Base-by-base conservation (phyloP, 2,113 vertebrate species). In the Blennius ocellaris region DNA sequence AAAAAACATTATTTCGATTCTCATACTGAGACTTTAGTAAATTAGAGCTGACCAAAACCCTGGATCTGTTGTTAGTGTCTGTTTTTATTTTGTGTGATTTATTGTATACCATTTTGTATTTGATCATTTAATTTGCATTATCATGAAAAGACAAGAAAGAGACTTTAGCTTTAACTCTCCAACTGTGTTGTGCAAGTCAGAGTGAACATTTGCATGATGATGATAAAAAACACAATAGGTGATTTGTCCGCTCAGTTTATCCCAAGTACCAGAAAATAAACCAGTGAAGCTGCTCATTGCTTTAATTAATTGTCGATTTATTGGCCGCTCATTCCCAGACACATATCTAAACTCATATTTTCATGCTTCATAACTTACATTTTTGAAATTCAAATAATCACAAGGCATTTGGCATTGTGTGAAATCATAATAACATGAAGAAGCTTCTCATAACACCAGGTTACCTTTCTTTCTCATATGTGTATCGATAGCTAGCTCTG, bases 41-140 rank as follows among this genome's bases (percentile, higher is more conserved):
- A 30, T 41, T 40, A 40, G 50, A 83, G 62, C 83, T 87, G 82
- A 64, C 85, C 78, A 67, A 84, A 88, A 40, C 70, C 77, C 55
- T 48, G 73, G 75, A 80, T 66, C 73, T 12, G 72, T 79, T 53
- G 80, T 70, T 69, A 53, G 36, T 80, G 81, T 84, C 69, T 69
- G 55, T 30, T 73, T 87, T 78, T 83, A 64, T 72, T 84, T 89
- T 80, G 44, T 69, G 60, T 84, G 60, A 72, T 79, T 86, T 62
- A 57, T 67, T 60, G 15, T 77, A 10, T 58, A 15, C 77, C 77
- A 81, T 87, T 74, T 68, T 69, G 49, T 86, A 73, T 90, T 82
- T 80, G 55, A 87, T 78, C 88, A 83, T 89, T 75, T 52, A 43
- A 69, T 72, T 73, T 80, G 49, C 63, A 66, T 71, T 76, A 43